Base-by-base conservation (phyloP, 2,888 invertebrate genomes). In the Octodonta nipae region DNA sequence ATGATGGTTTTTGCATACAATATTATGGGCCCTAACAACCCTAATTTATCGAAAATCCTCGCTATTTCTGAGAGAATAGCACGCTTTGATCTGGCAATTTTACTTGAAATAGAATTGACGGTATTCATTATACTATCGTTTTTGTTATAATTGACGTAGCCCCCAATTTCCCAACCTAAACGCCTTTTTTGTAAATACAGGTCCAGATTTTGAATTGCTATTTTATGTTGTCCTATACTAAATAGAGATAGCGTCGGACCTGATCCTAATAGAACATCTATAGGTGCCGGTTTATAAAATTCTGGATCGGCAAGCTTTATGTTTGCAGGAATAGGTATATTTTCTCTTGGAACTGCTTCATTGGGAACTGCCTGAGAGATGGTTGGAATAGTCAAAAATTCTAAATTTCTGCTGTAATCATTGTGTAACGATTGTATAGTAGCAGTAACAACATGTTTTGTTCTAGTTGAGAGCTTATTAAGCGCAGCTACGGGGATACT, bases 111-210 rank as follows among this genome's bases (percentile, higher is more conserved):
- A n/a, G 20, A 20, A 20, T 20, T 20, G 20, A 20, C 20, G 6
- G 20, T 20, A 20, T 20, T 7, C 7, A 20, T 20, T 6, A 20
- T 7, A 7, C n/a, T 6, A 20, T 20, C 20, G 20, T 20, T 6
- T 20, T 20, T n/a, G n/a, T 6, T 16, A 7, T 3, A 3, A 3
- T 4, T 17, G 12, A 16, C 20, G 10, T 20, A 29, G 12, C 40
- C 37, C 5, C 34, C 5, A 13, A 40, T 11, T 3, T 37, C 28
- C 37, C 37, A 40, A 1, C 34, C 36, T 8, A 38, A 31, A 7
- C 20, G 13, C 3, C 37, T 40, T 28, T 34, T 28, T 29, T 39
- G 36, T 14, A 39, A 22, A 38, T 10, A 3, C 35, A 17, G n/a
- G 30, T 30, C 31, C 29, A 35, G 24, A 38, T 35, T 14, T 33